Evolutionary conservation across 2,113 vertebrate species (phyloP), one percentile per base, ranked within the genome.

Genomic region (Elanus axillaris): DNA sequence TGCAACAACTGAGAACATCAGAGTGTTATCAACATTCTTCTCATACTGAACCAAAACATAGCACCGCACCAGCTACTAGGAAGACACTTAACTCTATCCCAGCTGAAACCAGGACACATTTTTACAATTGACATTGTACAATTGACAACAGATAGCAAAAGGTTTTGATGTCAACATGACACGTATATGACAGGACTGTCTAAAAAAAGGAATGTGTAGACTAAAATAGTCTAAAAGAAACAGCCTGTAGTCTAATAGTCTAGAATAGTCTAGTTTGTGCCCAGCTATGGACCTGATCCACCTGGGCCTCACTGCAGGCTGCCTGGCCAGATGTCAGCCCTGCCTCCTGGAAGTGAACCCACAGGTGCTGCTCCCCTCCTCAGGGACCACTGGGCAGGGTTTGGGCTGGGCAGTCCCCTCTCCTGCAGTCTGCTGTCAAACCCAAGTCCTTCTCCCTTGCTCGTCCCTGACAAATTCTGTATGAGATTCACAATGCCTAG

Each of bases 141-240:
- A 45, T 8, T 59, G 60, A 43, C 31, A 79, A 72, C 18, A 47
- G 2, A 4, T 31, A 88, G 50, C 7, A 40, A 60, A 64, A 76
- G 12, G 9, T 16, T 85, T 86, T 38, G 22, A 58, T 17, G 12
- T 4, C 74, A 80, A 31, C 21, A 31, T 34, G 19, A 34, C 16
- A 38, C 0, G 0, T 38, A 34, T 0, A 0, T 68, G 19, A 53
- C 38, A 81, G 31, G 12, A 47, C 38, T 52, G 22, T 12, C 53
- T 69, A 13, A 53, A 67, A 52, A 25, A 63, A 19, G 20, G 25
- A 56, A 10, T 45, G 22, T 23, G 3, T 32, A 38, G 64, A 47
- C 47, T 68, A 67, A 82, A 58, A 40, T 14, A 72, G n/a, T 16
- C 50, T 64, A 42, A 48, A 83, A 73, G 27, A 58, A 78, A 36